phyloP scores from a whole-genome alignment of 2,797 vertebrate species.

The Hapalemur alaotrensis region DNA sequence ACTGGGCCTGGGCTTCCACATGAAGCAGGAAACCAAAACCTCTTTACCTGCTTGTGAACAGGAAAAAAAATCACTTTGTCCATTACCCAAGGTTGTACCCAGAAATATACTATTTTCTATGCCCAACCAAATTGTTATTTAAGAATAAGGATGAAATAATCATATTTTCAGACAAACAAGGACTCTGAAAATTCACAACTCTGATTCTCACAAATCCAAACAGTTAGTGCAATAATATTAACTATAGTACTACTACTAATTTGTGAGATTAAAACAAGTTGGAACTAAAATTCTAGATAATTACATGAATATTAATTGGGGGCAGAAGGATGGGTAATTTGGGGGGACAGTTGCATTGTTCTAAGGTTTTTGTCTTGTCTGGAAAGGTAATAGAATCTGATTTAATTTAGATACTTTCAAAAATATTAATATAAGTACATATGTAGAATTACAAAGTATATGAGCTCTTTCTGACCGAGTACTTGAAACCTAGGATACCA shows the following conservation, averaged over 20 bases:
- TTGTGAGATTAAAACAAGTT: background rate
- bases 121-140: background rate
- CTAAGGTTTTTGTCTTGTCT: background rate
- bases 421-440: background rate
- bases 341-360: background rate
- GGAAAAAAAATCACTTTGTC: background rate
- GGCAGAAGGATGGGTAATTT: background rate
- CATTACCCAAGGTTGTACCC: background rate
- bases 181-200: background rate
- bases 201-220: background rate
- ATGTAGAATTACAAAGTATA: background rate
- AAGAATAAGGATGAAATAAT: constrained; percentile 5
- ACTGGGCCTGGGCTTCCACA: background rate
- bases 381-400: background rate
- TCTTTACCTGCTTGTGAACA: background rate
- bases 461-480: background rate
- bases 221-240: background rate
- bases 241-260: background rate
- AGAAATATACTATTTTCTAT: background rate
- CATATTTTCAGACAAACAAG: background rate
- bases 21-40: background rate
- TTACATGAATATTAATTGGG: background rate
- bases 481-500: background rate
- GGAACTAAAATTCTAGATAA: constrained; percentile 5
- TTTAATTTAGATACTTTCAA: constrained; percentile 15